Evolutionary conservation across 2,113 vertebrate genomes (phyloP).

Genomic region (Daboia siamensis): DNA sequence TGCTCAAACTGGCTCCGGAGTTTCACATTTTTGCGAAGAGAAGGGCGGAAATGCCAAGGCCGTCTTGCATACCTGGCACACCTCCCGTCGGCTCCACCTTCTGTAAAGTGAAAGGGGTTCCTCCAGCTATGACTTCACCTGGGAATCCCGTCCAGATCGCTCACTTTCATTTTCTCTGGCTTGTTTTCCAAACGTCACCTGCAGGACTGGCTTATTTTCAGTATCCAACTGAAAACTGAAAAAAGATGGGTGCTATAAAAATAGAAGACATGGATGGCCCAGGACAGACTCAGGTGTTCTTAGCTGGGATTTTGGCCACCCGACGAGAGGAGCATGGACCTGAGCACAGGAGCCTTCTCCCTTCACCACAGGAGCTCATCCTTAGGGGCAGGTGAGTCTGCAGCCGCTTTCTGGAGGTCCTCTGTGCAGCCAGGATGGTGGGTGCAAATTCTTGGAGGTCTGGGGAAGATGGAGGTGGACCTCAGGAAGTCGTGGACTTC

Average conservation of each 20-base stretch:
- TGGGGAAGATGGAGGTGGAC: background rate
- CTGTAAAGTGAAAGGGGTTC: background rate
- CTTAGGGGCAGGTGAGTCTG: background rate
- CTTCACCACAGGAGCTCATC: background rate
- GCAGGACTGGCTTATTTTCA: background rate
- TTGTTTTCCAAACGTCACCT: slow-evolving; percentile 13
- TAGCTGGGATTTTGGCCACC: accelerated
- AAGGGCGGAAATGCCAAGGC: background rate
- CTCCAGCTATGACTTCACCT: background rate
- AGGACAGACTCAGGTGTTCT: background rate
- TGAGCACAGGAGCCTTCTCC: accelerated
- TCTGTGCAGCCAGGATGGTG: background rate
- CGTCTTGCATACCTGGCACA: background rate
- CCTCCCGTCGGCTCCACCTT: background rate
- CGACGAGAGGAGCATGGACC: background rate
- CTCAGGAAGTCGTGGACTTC: background rate
- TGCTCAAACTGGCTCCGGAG: background rate
- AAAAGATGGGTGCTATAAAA: background rate
- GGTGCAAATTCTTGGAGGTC: background rate
- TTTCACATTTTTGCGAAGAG: background rate
- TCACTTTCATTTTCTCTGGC: background rate
- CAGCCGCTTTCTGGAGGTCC: background rate
- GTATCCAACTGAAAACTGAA: background rate
- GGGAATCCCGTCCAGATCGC: background rate
- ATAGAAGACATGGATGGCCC: background rate